phyloP scores from a whole-genome alignment of 64 coral and sea anemone genomes.

The Pocillopora verrucosa region DNA sequence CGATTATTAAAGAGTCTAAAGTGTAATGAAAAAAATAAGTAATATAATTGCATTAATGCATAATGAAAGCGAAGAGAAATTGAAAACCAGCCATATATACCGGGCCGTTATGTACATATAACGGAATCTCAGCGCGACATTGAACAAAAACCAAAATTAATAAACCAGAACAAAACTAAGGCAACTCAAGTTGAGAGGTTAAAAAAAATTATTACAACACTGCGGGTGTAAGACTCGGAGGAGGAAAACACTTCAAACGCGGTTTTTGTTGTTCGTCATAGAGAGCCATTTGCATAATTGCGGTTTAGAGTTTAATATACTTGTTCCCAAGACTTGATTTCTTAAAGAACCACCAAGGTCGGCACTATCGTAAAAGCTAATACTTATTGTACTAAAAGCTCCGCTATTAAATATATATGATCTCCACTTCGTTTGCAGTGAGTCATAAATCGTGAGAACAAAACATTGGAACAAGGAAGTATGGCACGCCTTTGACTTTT shows the following conservation, averaged over 20 bases:
- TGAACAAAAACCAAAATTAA: background rate
- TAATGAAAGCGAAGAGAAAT: background rate
- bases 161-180: background rate
- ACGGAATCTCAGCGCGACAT: background rate
- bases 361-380: slow-evolving; percentile 38
- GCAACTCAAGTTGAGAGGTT: slow-evolving; percentile 12
- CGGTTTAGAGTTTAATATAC: slow-evolving; percentile 54
- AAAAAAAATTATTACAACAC: slow-evolving; percentile 33
- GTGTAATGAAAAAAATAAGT: slow-evolving; percentile 45
- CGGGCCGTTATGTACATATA: slow-evolving; percentile 25
- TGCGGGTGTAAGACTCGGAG: slow-evolving; percentile 15
- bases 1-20: slow-evolving; percentile 3
- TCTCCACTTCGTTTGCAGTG: background rate
- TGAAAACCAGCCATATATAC: slow-evolving; percentile 5
- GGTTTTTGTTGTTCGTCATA: slow-evolving; percentile 36
- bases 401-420: slow-evolving; percentile 39
- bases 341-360: slow-evolving; percentile 13
- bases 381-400: slow-evolving; percentile 23
- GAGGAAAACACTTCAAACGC: slow-evolving; percentile 33
- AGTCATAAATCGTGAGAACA: background rate
- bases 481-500: background rate
- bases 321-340: slow-evolving; percentile 34
- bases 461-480: background rate
- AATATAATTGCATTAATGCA: background rate
- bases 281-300: slow-evolving; percentile 32